Conservation (phyloP, 30 jellyfish, hydroid and myxozoan species). For the Euphysa ruthae region DNA sequence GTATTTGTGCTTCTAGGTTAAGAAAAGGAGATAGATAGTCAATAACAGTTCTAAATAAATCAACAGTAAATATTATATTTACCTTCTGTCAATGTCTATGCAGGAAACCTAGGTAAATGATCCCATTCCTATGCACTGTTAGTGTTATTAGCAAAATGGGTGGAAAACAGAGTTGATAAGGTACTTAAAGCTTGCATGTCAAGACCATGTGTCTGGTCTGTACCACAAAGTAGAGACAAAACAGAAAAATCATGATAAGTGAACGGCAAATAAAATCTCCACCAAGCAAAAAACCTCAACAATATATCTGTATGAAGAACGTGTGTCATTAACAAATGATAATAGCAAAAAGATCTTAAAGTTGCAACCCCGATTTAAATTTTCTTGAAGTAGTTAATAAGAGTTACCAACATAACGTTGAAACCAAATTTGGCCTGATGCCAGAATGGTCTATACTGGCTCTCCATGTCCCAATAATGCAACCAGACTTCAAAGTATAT, state of each 20-base stretch:
- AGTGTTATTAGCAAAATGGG: neutral
- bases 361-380: neutral
- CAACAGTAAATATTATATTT: neutral
- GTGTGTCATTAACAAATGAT: neutral
- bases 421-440: neutral
- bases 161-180: neutral
- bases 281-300: neutral
- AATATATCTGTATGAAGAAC: neutral
- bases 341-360: neutral
- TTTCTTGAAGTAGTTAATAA: neutral
- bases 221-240: neutral
- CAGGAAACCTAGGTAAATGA: neutral
- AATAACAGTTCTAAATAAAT: neutral
- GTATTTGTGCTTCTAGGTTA: no score
- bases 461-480: neutral
- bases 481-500: neutral
- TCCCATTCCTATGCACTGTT: neutral
- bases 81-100: neutral
- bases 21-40: no score
- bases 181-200: neutral
- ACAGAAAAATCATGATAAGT: neutral
- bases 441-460: neutral
- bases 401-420: neutral
- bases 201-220: neutral
- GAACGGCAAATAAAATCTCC: neutral